Evolutionary conservation across 1,140 invertebrate genomes (phyloP), one percentile per base, ranked within the genome.

Genomic region (Apis laboriosa): DNA sequence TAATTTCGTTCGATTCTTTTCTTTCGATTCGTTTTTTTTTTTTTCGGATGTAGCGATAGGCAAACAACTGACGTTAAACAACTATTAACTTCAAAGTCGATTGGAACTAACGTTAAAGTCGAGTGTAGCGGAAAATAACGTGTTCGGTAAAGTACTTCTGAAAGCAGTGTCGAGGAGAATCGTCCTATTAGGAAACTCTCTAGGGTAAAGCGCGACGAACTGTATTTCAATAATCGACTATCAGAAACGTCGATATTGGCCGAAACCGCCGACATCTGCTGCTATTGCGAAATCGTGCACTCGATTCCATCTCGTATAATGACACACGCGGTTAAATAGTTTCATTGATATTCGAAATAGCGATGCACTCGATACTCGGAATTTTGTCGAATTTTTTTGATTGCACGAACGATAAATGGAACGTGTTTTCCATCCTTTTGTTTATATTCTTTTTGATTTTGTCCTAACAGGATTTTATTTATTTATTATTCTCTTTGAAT

Each of bases 211-310:
- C 21, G 73, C 49, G 49, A 28, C 28, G 19, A 77, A 77, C 49
- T 34, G 74, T 49, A 77, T 77, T 77, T 77, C 74, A 66, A 77
- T 77, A 66, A 77, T 66, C 51, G 61, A 66, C 60, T 53, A 63
- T 51, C 49, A 64, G 43, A 49, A 51, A 76, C 21, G 58, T 64
- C 60, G 58, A 76, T 63, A 76, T 49, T 51, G 11, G 7, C 55
- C 34, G 72, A 76, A 51, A 17, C 24, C n/a, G 7, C 21, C 43
- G 17, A 51, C 60, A 61, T 76, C 60, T 76, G 60, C n/a, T 76
- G 49, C 15, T 53, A 64, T 49, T 64, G 17, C n/a, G 19, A 64
- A 76, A 49, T 64, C 17, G 58, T 15, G n/a, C 7, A 28, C 19
- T 11, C 34, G 9, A 49, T 60, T 11, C 24, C 3, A 9, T 24